Base-by-base conservation (phyloP, 1,140 invertebrate species). In the Triops longicaudatus region DNA sequence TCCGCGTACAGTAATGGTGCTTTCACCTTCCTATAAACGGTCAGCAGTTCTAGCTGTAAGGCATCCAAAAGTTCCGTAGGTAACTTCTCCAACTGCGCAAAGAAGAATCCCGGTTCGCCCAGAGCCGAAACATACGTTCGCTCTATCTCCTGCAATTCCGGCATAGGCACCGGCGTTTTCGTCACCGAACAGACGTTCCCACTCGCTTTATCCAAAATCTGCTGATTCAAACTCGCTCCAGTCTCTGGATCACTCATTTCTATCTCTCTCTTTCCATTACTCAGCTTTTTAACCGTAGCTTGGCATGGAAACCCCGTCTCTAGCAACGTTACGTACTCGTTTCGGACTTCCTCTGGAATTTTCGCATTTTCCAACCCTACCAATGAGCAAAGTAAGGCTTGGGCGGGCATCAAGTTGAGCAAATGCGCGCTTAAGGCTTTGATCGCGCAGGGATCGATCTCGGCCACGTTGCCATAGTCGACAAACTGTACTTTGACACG, bases 401-500 rank as follows among this genome's bases (percentile, higher is more conserved):
- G 50, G 50, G 50, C 50, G 50, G 50, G 50, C 50, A 63, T 22
- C 50, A 63, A 22, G 50, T 63, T 63, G 3, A 63, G 22, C 28
- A 77, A 17, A 74, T 77, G 72, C 14, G 9, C n/a, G n/a, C 27
- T 72, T 50, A 77, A 26, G 1, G 31, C 26, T 44, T 72, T 17
- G 28, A 77, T 22, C 2, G 73, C 10, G 22, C 31, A 12, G 10
- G 63, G 31, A 7, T 73, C 28, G 17, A 77, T 41, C 10, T 80
- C 81, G 44, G 84, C 84, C 31, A 79, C 82, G 81, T 93, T 94
- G 10, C 94, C 94, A 82, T 90, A 94, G 82, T 96, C 94, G 3
- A 95, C 89, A 81, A 93, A 95, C 37, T 89, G 86, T 0, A 95
- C 89, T 0, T 90, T 91, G 14, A 88, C 90, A n/a, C 50, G 50